A percentile compares a stretch with the other conserved stretches of the same genome.
Evolutionary conservation across 1,140 invertebrate genomes (phyloP).

Genomic region (Diorhabda elongata): DNA sequence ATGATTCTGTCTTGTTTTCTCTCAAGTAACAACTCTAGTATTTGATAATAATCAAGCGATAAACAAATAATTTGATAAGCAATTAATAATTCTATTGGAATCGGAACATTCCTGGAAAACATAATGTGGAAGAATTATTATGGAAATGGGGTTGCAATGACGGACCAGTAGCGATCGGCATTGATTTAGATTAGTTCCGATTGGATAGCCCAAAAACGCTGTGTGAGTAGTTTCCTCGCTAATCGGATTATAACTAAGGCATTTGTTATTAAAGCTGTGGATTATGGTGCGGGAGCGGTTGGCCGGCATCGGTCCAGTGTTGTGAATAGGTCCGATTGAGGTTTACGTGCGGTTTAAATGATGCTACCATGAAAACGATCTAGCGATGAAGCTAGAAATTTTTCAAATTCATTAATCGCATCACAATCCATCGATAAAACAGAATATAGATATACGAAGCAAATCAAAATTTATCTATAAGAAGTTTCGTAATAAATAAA

Average conservation of each 20-base stretch:
- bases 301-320: not conserved
- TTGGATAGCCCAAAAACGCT: conserved; percentile 10
- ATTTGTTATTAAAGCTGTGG: conserved; percentile 6
- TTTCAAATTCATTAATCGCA: too few species aligned
- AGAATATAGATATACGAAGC: too few species aligned
- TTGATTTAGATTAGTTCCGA: conserved; percentile 10
- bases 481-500: too few species aligned
- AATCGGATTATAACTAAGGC: conserved; percentile 9
- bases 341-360: not conserved
- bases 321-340: not conserved
- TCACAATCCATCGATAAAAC: too few species aligned
- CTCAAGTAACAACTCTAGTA: too few species aligned
- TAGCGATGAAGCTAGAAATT: too few species aligned
- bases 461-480: too few species aligned
- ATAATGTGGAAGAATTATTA: not conserved
- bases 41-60: too few species aligned
- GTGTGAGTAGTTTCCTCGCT: not conserved
- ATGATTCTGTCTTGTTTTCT: too few species aligned
- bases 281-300: not conserved
- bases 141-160: not conserved
- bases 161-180: not conserved
- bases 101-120: not conserved
- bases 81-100: not conserved
- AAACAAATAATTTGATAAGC: not conserved
- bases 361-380: too few species aligned